A percentile compares a stretch with the other conserved stretches of the same genome.
phyloP scores from a whole-genome alignment of 2,888 invertebrate genomes.

The Ectemnius continuus region DNA sequence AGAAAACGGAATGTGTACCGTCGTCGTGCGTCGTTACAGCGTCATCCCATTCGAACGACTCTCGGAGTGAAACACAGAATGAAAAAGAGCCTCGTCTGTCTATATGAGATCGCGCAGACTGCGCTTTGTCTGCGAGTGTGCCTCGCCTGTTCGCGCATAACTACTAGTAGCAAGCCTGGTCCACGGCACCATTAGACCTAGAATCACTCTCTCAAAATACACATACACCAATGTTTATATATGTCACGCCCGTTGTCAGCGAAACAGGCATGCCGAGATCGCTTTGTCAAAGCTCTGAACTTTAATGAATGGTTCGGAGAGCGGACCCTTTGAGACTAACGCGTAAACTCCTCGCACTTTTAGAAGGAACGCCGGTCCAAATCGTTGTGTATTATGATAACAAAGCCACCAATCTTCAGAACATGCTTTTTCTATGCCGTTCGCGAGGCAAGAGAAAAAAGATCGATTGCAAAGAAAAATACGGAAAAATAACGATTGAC shows the following conservation, averaged over 20 bases:
- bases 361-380: too few relatives aligned
- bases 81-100: conserved; percentile 33
- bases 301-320: conserved; percentile 7
- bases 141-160: conserved; percentile 36
- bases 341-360: too few relatives aligned
- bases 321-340: too few relatives aligned
- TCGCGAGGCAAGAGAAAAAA: too few relatives aligned
- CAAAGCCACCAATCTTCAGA: too few relatives aligned
- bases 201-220: conserved; percentile 8
- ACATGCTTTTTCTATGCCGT: too few relatives aligned
- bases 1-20: neutral
- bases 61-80: conserved; percentile 39
- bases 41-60: conserved; percentile 44
- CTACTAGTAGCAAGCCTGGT: conserved; percentile 36
- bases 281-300: conserved; percentile 33
- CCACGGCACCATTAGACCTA: conserved; percentile 33
- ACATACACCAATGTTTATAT: conserved; percentile 6
- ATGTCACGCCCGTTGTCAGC: conserved; percentile 35
- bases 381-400: too few relatives aligned
- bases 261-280: conserved; percentile 38
- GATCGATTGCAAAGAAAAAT: too few relatives aligned
- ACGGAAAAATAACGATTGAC: too few relatives aligned
- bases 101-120: conserved; percentile 28
- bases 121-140: conserved; percentile 32
- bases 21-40: conserved; percentile 42